Evolutionary conservation across 2,797 vertebrate genomes (phyloP).

Genomic region (Loriculus beryllinus): DNA sequence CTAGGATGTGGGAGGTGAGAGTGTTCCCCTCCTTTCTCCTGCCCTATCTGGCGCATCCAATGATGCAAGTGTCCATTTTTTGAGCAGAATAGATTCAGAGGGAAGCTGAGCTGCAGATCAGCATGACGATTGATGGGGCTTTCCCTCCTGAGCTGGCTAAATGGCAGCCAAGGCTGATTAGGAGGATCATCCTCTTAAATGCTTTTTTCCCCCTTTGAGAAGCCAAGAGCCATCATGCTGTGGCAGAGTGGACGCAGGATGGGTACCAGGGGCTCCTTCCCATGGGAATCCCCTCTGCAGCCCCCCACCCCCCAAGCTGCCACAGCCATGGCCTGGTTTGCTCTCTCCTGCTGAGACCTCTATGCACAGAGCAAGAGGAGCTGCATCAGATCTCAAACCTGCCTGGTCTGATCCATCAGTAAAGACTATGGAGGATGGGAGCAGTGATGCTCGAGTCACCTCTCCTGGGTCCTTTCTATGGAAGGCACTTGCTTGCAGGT

Average conservation of each 20-base stretch:
- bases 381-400: background rate
- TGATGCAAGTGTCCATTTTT: background rate
- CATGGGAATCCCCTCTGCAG: background rate
- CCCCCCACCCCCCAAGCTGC: background rate
- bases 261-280: background rate
- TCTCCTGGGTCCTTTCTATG: background rate
- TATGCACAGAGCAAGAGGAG: accelerated
- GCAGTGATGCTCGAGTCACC: background rate
- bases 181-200: background rate
- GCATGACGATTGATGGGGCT: background rate
- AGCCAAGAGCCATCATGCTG: background rate
- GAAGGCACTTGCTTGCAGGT: background rate
- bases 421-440: background rate
- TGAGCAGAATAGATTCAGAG: background rate
- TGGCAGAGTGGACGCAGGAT: accelerated
- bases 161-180: background rate
- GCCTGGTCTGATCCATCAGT: background rate
- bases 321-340: accelerated
- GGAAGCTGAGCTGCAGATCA: background rate
- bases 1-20: background rate
- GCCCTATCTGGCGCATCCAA: accelerated
- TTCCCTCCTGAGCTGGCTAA: background rate
- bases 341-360: background rate
- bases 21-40: background rate
- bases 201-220: background rate